phyloP scores from a whole-genome alignment of 2,888 invertebrate species.

The Allacma fusca region DNA sequence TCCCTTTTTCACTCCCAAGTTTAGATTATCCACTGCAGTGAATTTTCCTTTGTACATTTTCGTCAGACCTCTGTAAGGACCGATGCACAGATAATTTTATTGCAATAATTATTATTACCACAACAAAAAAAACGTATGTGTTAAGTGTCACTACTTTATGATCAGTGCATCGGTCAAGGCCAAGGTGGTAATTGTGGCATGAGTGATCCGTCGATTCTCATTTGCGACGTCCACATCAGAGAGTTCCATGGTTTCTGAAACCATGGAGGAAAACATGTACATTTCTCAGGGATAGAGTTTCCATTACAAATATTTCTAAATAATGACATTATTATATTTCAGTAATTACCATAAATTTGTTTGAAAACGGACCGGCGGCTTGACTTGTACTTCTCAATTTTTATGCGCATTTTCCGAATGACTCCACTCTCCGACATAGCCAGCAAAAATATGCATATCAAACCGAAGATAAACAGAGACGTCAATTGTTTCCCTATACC shows the following conservation, averaged over 20 bases:
- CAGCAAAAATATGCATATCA: not conserved
- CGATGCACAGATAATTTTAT: too few relatives aligned
- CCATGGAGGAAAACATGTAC: too few relatives aligned
- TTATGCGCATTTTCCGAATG: not conserved
- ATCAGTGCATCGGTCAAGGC: constrained; percentile 14
- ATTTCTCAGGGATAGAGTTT: constrained; percentile 56
- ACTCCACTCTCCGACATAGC: constrained; percentile 9
- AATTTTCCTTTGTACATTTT: constrained; percentile 78
- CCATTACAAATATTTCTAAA: too few relatives aligned
- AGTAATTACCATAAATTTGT: not conserved
- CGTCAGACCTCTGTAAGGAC: constrained; percentile 72
- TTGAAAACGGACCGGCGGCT: not conserved
- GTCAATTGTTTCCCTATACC: constrained; percentile 57
- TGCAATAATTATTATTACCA: constrained; percentile 68
- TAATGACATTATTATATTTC: too few relatives aligned
- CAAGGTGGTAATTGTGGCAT: not conserved
- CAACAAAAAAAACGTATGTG: constrained; percentile 62
- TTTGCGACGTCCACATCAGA: constrained; percentile 5
- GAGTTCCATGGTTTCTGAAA: not conserved
- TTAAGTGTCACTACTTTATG: not conserved
- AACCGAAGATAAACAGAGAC: constrained; percentile 64
- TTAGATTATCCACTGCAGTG: constrained; percentile 80
- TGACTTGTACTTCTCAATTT: too few relatives aligned
- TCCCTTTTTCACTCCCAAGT: constrained; percentile 72
- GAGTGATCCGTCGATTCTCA: constrained; percentile 7